Evolutionary conservation across 2,113 vertebrate species (phyloP), one percentile per base, ranked within the genome.

Genomic region (Platichthys stellatus): DNA sequence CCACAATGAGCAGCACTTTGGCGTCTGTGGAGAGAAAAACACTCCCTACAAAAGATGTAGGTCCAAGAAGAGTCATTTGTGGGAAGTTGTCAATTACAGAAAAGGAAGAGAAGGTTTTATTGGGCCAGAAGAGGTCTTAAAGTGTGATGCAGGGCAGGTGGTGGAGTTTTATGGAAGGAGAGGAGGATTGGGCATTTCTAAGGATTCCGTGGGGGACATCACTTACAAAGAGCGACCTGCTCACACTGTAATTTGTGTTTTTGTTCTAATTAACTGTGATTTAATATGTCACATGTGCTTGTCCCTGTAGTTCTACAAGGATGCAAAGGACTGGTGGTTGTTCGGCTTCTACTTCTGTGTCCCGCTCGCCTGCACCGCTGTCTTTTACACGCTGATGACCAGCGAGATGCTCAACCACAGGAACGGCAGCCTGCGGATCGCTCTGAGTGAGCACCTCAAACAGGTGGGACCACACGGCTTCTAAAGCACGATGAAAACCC

Each of bases 271-370:
- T 56, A n/a, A 47, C 31, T 62, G 1, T 43, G 63, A 23, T 2
- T 3, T 1, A 68, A 3, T 21, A 10, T 5, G 3, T 49, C 2
- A n/a, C 20, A 0, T 72, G 12, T 78, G 28, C 1, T 77, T 74
- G 1, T 71, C 20, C 78, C 10, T 78, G 5, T 81, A 99, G 98
- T 95, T 95, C 79, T 99, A 99, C 74, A 92, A 65, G 64, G 26
- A 95, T 0, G 94, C 84, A 21, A 99, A 99, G 88, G 97, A 97
- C 82, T 99, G 98, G 98, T 99, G 98, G 98, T 90, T 99, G 28
- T 99, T 99, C 35, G 97, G 96, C 31, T 97, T 98, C 92, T 99
- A 99, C 87, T 99, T 99, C 85, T 98, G 96, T 62, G 93, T 98
- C 67, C 98, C 98, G 0, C 88, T 99, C 82, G 92, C 91, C 12